A percentile compares a stretch with the other conserved stretches of the same genome.
phyloP scores from a whole-genome alignment of 92 coral and sea anemone genomes.

The Zoanthus gigantus region DNA sequence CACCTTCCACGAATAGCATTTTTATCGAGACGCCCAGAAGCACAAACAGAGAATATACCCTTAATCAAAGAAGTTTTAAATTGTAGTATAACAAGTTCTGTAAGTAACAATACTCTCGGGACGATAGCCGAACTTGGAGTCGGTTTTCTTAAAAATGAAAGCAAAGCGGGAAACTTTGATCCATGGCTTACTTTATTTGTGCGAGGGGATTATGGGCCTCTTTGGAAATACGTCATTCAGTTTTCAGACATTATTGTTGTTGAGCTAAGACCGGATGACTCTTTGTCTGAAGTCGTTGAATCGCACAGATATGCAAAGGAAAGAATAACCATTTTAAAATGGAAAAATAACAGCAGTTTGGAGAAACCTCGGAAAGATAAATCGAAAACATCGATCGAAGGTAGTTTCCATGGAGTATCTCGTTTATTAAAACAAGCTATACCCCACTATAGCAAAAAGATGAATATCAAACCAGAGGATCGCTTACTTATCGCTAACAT shows the following conservation, averaged over 20 bases:
- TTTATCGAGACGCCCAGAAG: constrained; percentile 9
- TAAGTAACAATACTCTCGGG: background rate
- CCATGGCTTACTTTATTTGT: background rate
- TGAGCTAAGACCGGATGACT: constrained; percentile 9
- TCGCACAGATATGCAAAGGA: background rate
- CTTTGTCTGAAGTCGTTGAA: background rate
- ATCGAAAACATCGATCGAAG: background rate
- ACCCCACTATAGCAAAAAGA: background rate
- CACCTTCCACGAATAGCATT: constrained; percentile 1
- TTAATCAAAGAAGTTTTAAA: background rate
- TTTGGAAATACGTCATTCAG: constrained; percentile 6
- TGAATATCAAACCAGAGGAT: constrained; percentile 9
- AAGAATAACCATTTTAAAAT: background rate
- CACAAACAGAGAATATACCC: background rate
- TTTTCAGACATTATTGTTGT: constrained; percentile 10
- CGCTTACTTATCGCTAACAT: background rate
- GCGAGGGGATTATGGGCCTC: background rate
- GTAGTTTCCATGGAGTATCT: constrained; percentile 19
- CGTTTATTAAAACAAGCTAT: background rate
- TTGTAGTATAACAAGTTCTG: constrained; percentile 5
- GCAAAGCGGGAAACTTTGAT: background rate
- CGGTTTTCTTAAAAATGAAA: constrained; percentile 9
- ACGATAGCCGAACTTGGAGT: constrained; percentile 22
- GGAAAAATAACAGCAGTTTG: background rate
- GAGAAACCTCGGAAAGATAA: background rate